phyloP scores from a whole-genome alignment of 2,888 invertebrate species.

The Macrosiphum euphorbiae region DNA sequence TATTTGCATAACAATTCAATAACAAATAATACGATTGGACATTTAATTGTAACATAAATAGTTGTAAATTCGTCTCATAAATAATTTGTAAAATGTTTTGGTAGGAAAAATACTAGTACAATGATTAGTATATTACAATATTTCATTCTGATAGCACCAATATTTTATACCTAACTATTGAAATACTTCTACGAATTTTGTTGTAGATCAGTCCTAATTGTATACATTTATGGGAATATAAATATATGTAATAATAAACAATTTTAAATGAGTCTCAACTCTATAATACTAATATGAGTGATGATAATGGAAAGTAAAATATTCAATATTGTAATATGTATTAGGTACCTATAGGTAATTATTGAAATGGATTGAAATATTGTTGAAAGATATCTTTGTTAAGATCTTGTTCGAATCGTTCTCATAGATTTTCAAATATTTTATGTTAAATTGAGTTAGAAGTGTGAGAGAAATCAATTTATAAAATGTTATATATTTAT shows the following conservation, averaged over 20 bases:
- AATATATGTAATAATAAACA: background rate
- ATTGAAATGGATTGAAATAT: background rate
- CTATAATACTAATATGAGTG: background rate
- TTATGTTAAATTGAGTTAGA: background rate
- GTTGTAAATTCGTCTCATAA: background rate
- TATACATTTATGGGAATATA: background rate
- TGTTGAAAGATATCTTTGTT: background rate
- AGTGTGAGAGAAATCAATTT: background rate
- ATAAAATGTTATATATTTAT: background rate
- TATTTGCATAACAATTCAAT: conserved; percentile 35
- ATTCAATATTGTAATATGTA: background rate
- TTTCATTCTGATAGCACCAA: background rate
- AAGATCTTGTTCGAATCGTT: background rate
- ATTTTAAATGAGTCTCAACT: background rate
- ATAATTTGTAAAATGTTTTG: background rate
- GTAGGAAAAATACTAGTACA: background rate
- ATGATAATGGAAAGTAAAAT: background rate
- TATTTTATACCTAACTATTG: background rate
- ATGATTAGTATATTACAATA: background rate
- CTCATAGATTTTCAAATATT: background rate
- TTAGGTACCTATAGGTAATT: too few species aligned
- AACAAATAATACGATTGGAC: conserved; percentile 12
- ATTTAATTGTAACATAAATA: background rate
- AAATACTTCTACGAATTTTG: background rate
- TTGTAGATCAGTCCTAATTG: background rate